Evolutionary conservation across 1,140 invertebrate genomes (phyloP).

Genomic region (Pseudobourletiella spinata): DNA sequence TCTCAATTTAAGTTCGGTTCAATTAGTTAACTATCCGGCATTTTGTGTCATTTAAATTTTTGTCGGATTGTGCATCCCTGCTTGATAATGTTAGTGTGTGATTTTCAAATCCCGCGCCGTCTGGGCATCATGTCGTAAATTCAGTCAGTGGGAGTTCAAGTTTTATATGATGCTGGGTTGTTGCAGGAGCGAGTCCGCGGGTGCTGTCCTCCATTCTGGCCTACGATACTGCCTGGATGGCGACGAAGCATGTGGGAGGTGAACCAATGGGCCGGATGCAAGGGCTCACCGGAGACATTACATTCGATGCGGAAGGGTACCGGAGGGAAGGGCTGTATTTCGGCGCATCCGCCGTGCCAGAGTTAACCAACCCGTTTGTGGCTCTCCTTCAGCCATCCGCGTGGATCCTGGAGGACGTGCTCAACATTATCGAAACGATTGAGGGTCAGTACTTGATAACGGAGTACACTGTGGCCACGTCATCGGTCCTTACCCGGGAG

Average conservation of each 20-base stretch:
- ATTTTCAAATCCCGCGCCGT: no score
- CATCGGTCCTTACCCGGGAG: constrained; percentile 21
- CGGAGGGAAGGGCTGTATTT: constrained; percentile 23
- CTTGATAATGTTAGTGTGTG: no score
- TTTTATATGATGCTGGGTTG: no score
- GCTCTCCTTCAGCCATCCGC: constrained; percentile 31
- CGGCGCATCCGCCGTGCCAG: constrained; percentile 17
- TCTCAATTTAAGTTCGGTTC: no score
- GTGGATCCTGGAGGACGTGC: constrained; percentile 31
- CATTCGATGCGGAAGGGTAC: constrained; percentile 19
- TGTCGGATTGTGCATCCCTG: no score
- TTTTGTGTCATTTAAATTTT: no score
- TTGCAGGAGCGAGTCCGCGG: constrained; percentile 22
- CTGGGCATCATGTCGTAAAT: no score
- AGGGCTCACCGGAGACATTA: constrained; percentile 27
- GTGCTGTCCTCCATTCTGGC: constrained; percentile 20
- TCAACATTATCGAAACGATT: constrained; percentile 8
- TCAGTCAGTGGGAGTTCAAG: no score
- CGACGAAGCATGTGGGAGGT: not conserved
- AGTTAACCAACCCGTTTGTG: not conserved
- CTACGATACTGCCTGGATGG: constrained; percentile 25
- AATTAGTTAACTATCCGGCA: no score
- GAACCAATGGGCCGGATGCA: not conserved
- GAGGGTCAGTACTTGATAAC: constrained; percentile 20
- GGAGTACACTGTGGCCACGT: constrained; percentile 29